Base-by-base conservation (phyloP, 1,140 invertebrate genomes). In the Procambarus virginalis region DNA sequence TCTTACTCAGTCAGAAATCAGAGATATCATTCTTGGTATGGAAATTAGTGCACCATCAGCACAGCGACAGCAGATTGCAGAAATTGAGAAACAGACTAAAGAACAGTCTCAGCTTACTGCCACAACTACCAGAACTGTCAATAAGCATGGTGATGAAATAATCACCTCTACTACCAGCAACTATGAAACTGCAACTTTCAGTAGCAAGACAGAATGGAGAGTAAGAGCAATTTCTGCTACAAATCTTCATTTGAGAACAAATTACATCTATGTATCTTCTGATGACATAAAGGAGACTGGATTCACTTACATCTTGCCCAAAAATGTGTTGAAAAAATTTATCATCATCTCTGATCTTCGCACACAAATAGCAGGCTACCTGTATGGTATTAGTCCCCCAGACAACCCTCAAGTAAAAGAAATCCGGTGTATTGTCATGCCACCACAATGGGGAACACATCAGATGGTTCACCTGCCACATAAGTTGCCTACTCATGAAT, bases 21-120 rank as follows among this genome's bases (percentile, higher is more conserved):
- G 99, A 89, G 99, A 99, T 94, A 99, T 99, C 90, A 99, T 99
- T 93, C 95, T 99, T 49, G 99, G 99, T 93, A 99, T 99, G 99
- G 99, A 99, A 94, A 99, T 99, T 90, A 99, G 98, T 60, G 99
- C 99, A 0, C 99, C 99, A 0, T 99, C 98, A 0, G 98, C 98
- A 0, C 99, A 99, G 93, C 95, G 99, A 79, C 99, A 99, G 94
- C 99, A 99, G 94, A 99, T 99, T 92, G 99, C 99, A 2, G 99
- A 99, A 94, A 99, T 99, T 93, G 99, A 99, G 94, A 99, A 99
- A 94, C 99, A 99, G 94, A 99, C 99, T 8, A 99, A 99, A 93
- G 99, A 99, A 94, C 99, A 99, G 94, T 98, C 98, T 17, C 99
- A 99, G 93, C 94, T 99, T 1, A 99, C 99, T 0, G 98, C 99